Evolutionary conservation across 1,140 invertebrate species (phyloP).

Genomic region (Geopemphigus sp.): DNA sequence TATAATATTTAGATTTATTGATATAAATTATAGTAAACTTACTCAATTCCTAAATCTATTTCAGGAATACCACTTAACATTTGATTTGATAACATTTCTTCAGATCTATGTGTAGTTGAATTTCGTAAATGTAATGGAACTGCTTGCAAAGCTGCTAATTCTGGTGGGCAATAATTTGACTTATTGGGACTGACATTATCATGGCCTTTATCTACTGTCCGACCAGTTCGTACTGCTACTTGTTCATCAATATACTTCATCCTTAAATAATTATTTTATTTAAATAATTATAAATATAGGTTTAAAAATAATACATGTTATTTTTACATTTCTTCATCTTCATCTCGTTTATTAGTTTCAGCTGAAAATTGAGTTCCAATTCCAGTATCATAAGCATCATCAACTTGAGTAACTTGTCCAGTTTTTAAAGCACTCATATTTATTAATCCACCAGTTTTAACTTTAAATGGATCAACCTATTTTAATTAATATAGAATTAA

Average conservation of each 20-base stretch:
- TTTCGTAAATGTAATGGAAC: constrained; percentile 83
- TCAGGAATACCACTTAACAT: constrained; percentile 99
- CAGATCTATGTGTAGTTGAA: constrained; percentile 74
- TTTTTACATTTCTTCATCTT: constrained; percentile 92
- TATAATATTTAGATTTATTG: neutral
- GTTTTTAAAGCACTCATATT: constrained; percentile 85
- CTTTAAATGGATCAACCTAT: constrained; percentile 73
- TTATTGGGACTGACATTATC: constrained; percentile 57
- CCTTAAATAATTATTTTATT: constrained; percentile 57
- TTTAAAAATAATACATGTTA: neutral
- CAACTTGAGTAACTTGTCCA: constrained; percentile 70
- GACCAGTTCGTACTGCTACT: constrained; percentile 60
- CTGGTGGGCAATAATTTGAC: constrained; percentile 75
- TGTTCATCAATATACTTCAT: constrained; percentile 97
- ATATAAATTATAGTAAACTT: constrained; percentile 56
- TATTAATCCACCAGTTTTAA: constrained; percentile 84
- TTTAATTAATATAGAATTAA: no score
- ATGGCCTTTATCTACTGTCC: constrained; percentile 53
- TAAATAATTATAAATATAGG: neutral
- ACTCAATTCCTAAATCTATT: constrained; percentile 97
- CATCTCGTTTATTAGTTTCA: constrained; percentile 95
- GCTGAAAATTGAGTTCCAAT: constrained; percentile 97
- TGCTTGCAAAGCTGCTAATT: constrained; percentile 80
- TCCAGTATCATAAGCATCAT: constrained; percentile 84
- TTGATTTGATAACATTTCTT: constrained; percentile 99